Base-by-base conservation (phyloP, 2,797 vertebrate genomes). In the Fundulus diaphanus region DNA sequence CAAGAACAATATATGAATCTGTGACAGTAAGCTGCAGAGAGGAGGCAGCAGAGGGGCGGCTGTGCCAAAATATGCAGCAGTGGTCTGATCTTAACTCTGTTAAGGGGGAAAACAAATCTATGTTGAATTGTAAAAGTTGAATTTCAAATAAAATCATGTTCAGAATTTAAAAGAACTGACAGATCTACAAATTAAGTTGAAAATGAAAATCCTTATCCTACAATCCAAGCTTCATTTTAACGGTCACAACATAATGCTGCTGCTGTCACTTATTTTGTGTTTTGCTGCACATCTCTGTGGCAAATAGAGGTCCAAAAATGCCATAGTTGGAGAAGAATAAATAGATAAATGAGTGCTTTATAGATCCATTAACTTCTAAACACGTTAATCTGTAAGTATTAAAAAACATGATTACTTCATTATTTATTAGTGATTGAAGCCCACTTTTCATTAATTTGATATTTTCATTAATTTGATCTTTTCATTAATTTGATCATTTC, bases 11-110 rank as follows among this genome's bases (percentile, higher is more conserved):
- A 42, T 8, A 48, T 63, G 24, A 49, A 81, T 18, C n/a, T 29
- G 44, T 56, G 73, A 77, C 72, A 72, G 63, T 77, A 61, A 81
- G 67, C 70, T 57, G 68, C 40, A 40, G 74, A 70, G 35, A 2
- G 0, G 18, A 49, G 67, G 80, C 61, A 73, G 78, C 68, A 42
- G 12, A 12, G 52, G n/a, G n/a, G 72, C 70, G 48, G 68, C 49
- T 74, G 59, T 29, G 74, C 74, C 70, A 77, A 82, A 48, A 35
- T 74, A 81, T 79, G 81, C 66, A 80, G 80, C 73, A 24, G 74
- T 0, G 48, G 52, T 61, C 67, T 46, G 27, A 80, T 65, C 72
- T 81, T 72, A 49, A 79, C 46, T n/a, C 1, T 1, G 46, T 29
- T 15, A 22, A 1, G 31, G 5, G 15, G 54, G 5, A 80, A 81